Conservation (phyloP, 2,888 invertebrate species). For the Lamellibrachia satsuma region DNA sequence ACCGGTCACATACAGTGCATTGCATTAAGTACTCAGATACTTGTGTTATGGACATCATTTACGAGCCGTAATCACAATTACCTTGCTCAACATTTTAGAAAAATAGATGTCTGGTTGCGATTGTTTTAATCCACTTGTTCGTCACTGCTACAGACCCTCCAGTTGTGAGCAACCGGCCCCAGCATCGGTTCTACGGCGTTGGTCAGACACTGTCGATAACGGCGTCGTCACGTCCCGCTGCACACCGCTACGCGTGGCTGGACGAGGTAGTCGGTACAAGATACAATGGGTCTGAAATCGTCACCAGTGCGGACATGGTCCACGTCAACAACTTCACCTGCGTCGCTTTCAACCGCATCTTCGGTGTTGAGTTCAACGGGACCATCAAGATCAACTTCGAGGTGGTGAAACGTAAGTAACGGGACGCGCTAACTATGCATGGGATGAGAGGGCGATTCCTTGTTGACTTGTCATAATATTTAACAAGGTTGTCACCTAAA, state of each 20-base stretch:
- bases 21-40: too few relatives aligned
- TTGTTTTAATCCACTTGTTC: not conserved
- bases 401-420: not conserved
- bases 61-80: too few relatives aligned
- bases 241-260: not conserved
- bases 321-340: not conserved
- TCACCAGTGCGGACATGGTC: not conserved
- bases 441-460: not conserved
- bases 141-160: not conserved
- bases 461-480: not conserved
- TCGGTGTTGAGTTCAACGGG: not conserved
- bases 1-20: too few relatives aligned
- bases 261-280: not conserved
- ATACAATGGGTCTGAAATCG: not conserved
- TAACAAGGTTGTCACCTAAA: too few relatives aligned
- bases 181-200: not conserved
- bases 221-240: not conserved
- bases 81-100: too few relatives aligned
- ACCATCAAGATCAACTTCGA: not conserved
- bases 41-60: too few relatives aligned
- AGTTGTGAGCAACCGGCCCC: not conserved
- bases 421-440: not conserved
- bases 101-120: too few relatives aligned
- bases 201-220: not conserved
- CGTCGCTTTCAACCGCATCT: conserved; percentile 17